These are phyloP conservation scores for Ptiloglossa arizonensis DNA, from an alignment of 1,140 invertebrate species.

Conservation along the genomic window DNA sequence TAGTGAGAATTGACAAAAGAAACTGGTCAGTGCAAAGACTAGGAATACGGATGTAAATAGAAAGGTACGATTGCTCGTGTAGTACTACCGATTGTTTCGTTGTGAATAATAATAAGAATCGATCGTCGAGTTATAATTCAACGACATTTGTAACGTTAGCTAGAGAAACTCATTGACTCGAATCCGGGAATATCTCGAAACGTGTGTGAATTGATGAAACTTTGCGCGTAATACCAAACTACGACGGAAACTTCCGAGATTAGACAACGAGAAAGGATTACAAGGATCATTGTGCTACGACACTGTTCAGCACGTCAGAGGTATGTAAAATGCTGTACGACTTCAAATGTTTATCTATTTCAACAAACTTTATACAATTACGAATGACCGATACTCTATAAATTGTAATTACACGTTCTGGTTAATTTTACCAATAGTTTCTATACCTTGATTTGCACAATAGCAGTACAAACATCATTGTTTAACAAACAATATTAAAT, in stretches of 20 bases:
- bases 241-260: slow-evolving; percentile 26
- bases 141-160: background rate
- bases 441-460: too few relatives aligned
- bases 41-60: background rate
- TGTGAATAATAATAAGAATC: background rate
- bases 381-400: too few relatives aligned
- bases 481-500: too few relatives aligned
- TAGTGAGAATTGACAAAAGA: background rate
- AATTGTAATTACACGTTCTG: too few relatives aligned
- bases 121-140: too few relatives aligned
- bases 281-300: slow-evolving; percentile 4
- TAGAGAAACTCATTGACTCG: slow-evolving; percentile 7
- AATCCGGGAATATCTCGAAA: background rate
- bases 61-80: background rate
- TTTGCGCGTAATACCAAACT: slow-evolving; percentile 22
- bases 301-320: background rate
- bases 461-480: too few relatives aligned
- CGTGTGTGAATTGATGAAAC: slow-evolving; percentile 36
- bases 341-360: background rate
- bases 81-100: background rate
- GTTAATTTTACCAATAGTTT: too few relatives aligned
- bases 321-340: background rate
- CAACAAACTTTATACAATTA: background rate
- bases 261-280: slow-evolving; percentile 43
- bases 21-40: background rate